A percentile compares a stretch with the other conserved stretches of the same genome.
These are phyloP conservation scores for Xiphydria camelus DNA, from an alignment of 2,888 invertebrate species.

Conservation along the genomic window DNA sequence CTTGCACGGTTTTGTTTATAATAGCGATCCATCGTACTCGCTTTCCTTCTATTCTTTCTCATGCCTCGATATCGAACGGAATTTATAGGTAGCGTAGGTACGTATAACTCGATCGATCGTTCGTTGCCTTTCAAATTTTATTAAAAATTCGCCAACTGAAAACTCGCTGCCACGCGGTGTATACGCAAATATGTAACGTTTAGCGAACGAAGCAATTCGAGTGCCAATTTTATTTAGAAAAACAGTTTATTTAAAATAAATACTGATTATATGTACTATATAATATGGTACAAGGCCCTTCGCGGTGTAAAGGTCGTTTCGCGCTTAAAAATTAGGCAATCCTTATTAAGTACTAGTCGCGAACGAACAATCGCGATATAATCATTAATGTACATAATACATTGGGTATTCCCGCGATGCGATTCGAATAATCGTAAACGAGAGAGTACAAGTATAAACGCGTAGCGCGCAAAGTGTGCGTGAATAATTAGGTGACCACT, in stretches of 20 bases:
- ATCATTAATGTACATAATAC: background rate
- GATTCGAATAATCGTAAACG: background rate
- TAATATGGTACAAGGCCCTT: slow-evolving; percentile 11
- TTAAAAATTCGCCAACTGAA: no score
- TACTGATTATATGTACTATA: slow-evolving; percentile 7
- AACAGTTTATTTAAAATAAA: slow-evolving; percentile 15
- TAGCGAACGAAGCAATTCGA: background rate
- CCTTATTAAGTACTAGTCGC: slow-evolving; percentile 1
- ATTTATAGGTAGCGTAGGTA: no score
- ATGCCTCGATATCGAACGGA: no score
- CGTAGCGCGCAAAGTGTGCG: background rate
- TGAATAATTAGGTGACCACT: no score
- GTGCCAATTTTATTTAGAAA: background rate
- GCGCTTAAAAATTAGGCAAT: background rate
- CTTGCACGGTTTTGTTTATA: background rate
- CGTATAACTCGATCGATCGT: no score
- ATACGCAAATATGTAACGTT: background rate
- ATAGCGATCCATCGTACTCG: no score
- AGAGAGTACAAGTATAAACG: background rate
- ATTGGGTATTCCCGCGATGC: no score
- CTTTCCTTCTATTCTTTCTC: no score
- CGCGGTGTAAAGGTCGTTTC: no score
- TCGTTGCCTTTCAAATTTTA: no score
- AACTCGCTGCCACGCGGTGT: background rate
- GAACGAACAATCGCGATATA: background rate